Evolutionary conservation across 2,113 vertebrate species (phyloP).

Genomic region (Podarcis raffonei): DNA sequence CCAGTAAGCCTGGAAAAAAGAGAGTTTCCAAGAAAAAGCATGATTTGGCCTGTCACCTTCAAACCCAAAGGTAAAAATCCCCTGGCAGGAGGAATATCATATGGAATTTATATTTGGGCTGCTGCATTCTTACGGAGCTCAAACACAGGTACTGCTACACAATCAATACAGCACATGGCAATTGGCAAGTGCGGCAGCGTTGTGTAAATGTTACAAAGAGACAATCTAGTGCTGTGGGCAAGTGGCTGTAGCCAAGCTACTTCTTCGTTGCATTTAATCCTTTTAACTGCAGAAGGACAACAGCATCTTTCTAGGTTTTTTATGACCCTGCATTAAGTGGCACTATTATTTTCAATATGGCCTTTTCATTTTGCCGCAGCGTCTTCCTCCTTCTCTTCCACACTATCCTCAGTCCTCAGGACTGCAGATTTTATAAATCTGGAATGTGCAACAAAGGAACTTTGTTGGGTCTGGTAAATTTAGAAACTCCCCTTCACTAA

Average conservation of each 20-base stretch:
- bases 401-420: neutral
- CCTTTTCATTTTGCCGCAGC: neutral
- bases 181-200: neutral
- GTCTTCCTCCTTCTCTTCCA: neutral
- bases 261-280: neutral
- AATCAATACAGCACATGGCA: neutral
- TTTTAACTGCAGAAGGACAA: neutral
- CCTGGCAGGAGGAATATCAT: neutral
- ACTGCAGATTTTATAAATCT: neutral
- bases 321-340: neutral
- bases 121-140: neutral
- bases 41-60: neutral
- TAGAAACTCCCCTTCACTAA: neutral
- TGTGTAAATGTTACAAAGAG: neutral
- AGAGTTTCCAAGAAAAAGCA: neutral
- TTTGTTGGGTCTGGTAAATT: neutral
- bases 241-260: neutral
- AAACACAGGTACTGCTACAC: neutral
- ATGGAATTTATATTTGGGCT: neutral
- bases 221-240: neutral
- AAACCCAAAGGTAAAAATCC: neutral
- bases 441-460: neutral
- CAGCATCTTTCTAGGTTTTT: neutral
- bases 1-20: neutral
- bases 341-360: conserved; percentile 7